These are phyloP conservation scores for Apamea crenata DNA, from an alignment of 2,888 invertebrate genomes.

Conservation along the genomic window DNA sequence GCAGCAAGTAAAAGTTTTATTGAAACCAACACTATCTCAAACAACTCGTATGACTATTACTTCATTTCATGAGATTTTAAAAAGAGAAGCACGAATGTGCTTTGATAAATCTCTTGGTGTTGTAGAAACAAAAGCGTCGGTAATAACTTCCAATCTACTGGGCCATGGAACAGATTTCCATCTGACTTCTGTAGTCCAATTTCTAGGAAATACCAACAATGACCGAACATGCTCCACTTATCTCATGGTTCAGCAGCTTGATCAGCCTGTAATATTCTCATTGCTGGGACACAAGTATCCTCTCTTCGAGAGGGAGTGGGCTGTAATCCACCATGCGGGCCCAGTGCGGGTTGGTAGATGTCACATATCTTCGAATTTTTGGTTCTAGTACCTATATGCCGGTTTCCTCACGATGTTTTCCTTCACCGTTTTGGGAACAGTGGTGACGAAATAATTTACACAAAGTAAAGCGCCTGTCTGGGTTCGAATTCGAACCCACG, in stretches of 20 bases:
- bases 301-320: too few species aligned
- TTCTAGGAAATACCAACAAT: neutral
- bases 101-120: neutral
- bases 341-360: too few species aligned
- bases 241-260: neutral
- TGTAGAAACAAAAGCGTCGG: neutral
- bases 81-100: neutral
- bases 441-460: neutral
- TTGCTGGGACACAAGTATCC: too few species aligned
- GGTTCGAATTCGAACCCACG: neutral
- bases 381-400: too few species aligned
- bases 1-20: too few species aligned
- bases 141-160: neutral
- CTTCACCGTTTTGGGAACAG: neutral
- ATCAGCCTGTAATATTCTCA: too few species aligned
- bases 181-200: neutral
- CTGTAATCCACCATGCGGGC: neutral
- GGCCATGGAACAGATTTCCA: neutral
- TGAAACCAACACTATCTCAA: too few species aligned
- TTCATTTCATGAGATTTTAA: neutral
- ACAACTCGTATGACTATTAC: neutral
- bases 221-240: neutral
- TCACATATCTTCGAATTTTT: too few species aligned
- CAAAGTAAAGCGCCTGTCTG: neutral
- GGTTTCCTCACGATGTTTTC: too few species aligned